Conservation (phyloP, 2,113 vertebrate species). For the Megaleporinus macrocephalus region DNA sequence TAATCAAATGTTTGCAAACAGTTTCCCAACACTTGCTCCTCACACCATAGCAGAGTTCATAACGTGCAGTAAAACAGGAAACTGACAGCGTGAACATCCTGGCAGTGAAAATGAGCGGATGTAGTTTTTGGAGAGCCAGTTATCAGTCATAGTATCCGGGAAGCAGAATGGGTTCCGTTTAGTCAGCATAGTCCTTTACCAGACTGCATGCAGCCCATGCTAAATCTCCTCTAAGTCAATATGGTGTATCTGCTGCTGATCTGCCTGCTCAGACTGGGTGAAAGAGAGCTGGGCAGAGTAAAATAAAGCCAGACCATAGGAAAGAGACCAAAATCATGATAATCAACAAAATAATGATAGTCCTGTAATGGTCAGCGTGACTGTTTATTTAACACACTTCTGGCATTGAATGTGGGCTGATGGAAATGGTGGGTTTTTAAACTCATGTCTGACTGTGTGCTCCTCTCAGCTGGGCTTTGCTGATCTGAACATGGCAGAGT, state of each 20-base stretch:
- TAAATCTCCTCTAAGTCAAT: conserved; percentile 5
- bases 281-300: background rate
- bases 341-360: background rate
- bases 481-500: conserved; percentile 96
- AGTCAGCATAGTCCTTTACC: background rate
- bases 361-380: background rate
- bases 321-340: background rate
- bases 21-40: conserved; percentile 10
- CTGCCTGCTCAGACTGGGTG: background rate
- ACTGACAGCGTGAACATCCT: background rate
- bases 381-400: background rate
- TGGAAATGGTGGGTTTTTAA: background rate
- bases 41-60: conserved; percentile 5
- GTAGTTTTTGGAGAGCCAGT: conserved; percentile 22
- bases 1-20: background rate
- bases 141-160: conserved; percentile 28
- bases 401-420: background rate
- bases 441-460: background rate
- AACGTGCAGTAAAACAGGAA: conserved; percentile 19
- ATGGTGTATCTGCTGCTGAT: background rate
- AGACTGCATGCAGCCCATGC: background rate
- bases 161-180: conserved; percentile 14
- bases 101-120: conserved; percentile 28
- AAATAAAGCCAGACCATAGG: background rate
- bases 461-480: conserved; percentile 89